Evolutionary conservation across 2,888 invertebrate genomes (phyloP).

Genomic region (Tortricodes alternella): DNA sequence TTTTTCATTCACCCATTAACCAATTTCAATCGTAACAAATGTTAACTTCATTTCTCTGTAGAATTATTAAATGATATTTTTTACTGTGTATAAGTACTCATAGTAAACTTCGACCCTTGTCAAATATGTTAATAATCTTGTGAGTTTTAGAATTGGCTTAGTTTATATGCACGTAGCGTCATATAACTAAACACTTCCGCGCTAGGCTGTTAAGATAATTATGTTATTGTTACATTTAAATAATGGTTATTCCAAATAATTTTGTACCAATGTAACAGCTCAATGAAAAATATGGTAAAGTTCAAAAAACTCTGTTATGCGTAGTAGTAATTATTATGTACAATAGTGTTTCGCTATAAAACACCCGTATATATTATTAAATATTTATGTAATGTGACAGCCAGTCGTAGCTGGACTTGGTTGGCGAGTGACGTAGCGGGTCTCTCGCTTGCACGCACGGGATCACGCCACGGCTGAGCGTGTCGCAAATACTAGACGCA

Average conservation of each 20-base stretch:
- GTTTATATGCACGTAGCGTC: constrained; percentile 34
- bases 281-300: constrained; percentile 55
- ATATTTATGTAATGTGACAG: constrained; percentile 6
- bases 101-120: no score
- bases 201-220: constrained; percentile 59
- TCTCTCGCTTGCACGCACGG: constrained; percentile 6
- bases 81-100: no score
- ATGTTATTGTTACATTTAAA: constrained; percentile 59
- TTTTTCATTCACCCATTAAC: no score
- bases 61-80: no score
- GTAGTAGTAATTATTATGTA: constrained; percentile 46
- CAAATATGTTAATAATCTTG: no score
- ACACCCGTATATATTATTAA: constrained; percentile 17
- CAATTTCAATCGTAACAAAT: no score
- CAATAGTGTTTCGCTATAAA: constrained; percentile 31
- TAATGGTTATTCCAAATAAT: constrained; percentile 65
- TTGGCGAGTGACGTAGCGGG: background rate
- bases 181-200: constrained; percentile 45
- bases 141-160: background rate
- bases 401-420: constrained; percentile 3
- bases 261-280: constrained; percentile 69
- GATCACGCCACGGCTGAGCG: constrained; percentile 1
- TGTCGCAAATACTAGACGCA: constrained; percentile 3
- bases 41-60: no score
- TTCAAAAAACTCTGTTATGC: constrained; percentile 52